Evolutionary conservation across 2,888 invertebrate species (phyloP).

Genomic region (Eremobia ochroleuca): DNA sequence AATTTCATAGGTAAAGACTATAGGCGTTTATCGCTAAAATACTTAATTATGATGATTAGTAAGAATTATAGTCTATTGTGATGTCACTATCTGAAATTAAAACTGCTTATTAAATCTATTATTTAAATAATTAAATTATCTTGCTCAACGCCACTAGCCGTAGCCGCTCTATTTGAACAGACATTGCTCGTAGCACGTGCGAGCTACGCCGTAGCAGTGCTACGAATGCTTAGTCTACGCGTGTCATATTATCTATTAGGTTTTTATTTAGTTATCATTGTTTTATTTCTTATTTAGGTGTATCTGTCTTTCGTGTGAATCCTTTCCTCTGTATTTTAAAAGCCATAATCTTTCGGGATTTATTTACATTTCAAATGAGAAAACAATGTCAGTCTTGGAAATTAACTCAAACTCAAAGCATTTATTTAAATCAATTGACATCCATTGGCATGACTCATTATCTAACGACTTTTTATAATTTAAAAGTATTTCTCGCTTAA

Average conservation of each 20-base stretch:
- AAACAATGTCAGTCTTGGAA: not conserved
- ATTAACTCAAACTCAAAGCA: not conserved
- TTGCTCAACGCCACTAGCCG: not conserved
- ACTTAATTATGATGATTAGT: not conserved
- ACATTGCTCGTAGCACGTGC: slow-evolving; percentile 1
- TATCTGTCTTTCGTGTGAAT: too few relatives aligned
- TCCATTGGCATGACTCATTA: too few relatives aligned
- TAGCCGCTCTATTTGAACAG: not conserved
- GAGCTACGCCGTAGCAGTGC: slow-evolving; percentile 51
- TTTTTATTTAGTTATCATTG: not conserved
- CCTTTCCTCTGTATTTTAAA: not conserved
- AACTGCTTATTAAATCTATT: not conserved
- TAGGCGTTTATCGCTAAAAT: slow-evolving; percentile 12
- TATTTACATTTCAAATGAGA: not conserved
- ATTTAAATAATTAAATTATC: slow-evolving; percentile 4
- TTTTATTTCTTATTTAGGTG: too few relatives aligned
- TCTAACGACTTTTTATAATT: too few relatives aligned
- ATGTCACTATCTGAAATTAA: slow-evolving; percentile 6
- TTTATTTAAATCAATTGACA: too few relatives aligned
- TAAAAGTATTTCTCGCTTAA: too few relatives aligned
- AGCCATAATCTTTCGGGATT: not conserved
- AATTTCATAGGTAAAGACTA: too few relatives aligned
- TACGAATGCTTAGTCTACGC: slow-evolving; percentile 6
- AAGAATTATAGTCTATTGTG: slow-evolving; percentile 22
- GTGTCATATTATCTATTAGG: not conserved